Evolutionary conservation across 1,140 invertebrate genomes (phyloP), one percentile per base, ranked within the genome.

Genomic region (Paraescarpia echinospica): DNA sequence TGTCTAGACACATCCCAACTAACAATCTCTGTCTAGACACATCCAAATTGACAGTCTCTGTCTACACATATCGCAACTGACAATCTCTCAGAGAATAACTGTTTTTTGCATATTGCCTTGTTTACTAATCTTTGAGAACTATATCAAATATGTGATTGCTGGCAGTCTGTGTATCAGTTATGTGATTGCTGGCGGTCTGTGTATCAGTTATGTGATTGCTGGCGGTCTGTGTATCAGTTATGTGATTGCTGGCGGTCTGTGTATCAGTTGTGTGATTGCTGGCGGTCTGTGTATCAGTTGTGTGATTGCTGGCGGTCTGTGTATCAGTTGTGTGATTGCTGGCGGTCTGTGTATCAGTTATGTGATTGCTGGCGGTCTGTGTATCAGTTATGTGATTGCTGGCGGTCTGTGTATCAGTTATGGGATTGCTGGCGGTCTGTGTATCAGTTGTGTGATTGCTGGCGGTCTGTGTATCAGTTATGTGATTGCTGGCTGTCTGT

Each of bases 201-300:
- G 99, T 93, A 98, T 99, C 41, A 99, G 99, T 96, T 41, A 41
- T 41, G 12, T 41, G 41, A 41, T 41, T 41, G 41, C 89, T 33
- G 8, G 89, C 34, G 2, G 89, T 89, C 34, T 34, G 18, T 4
- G 89, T 89, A 33, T 89, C 41, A 41, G n/a, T n/a, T 41, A 41
- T 41, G 12, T n/a, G n/a, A n/a, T n/a, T 41, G 41, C 4, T 41
- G 4, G 41, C 34, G 4, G 2, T 90, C 96, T 97, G 97, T 98
- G 99, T 93, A 98, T 99, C 41, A 99, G 99, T 96, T 41, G 12
- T 41, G 12, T 41, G 41, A 41, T 41, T 41, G 41, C 89, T 33
- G 8, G 89, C 34, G 2, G 89, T 89, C 34, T 34, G 18, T 4
- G 89, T 89, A 33, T 89, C 41, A 41, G 4, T 6, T 41, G 12